These are phyloP conservation scores for Alloplasta piceator DNA, from an alignment of 2,888 invertebrate genomes.

Conservation along the genomic window DNA sequence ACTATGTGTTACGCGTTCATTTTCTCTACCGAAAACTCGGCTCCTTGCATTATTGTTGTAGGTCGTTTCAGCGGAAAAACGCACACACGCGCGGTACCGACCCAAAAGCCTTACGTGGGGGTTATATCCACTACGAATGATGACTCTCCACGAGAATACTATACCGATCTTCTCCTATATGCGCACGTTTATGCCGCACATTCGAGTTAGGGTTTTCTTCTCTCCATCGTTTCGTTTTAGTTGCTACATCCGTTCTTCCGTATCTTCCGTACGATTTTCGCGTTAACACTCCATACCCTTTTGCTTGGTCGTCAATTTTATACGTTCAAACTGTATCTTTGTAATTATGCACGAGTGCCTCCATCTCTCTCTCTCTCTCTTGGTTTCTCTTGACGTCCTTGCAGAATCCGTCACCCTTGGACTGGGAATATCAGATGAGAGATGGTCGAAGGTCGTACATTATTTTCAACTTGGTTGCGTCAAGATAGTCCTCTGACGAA, in stretches of 20 bases:
- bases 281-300: constrained; percentile 15
- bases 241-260: constrained; percentile 46
- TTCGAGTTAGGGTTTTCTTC: constrained; percentile 32
- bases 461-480: constrained; percentile 31
- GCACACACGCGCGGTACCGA: constrained; percentile 26
- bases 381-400: constrained; percentile 20
- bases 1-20: constrained; percentile 58
- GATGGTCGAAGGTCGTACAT: constrained; percentile 35
- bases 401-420: constrained; percentile 18
- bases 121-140: constrained; percentile 57
- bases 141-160: constrained; percentile 46
- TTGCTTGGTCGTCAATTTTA: constrained; percentile 17
- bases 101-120: constrained; percentile 39
- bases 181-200: constrained; percentile 14
- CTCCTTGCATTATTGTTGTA: constrained; percentile 57
- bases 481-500: constrained; percentile 38
- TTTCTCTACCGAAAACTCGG: constrained; percentile 62
- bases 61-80: constrained; percentile 53
- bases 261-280: constrained; percentile 3
- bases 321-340: constrained; percentile 23
- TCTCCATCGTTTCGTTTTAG: constrained; percentile 36
- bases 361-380: not conserved
- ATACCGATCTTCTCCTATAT: not conserved
- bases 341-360: constrained; percentile 26
- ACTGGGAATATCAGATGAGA: constrained; percentile 1